Percentiles rank a stretch among this genome's conserved stretches.
Evolutionary conservation across 2,797 vertebrate genomes (phyloP).

Genomic region (Synanceia verrucosa): DNA sequence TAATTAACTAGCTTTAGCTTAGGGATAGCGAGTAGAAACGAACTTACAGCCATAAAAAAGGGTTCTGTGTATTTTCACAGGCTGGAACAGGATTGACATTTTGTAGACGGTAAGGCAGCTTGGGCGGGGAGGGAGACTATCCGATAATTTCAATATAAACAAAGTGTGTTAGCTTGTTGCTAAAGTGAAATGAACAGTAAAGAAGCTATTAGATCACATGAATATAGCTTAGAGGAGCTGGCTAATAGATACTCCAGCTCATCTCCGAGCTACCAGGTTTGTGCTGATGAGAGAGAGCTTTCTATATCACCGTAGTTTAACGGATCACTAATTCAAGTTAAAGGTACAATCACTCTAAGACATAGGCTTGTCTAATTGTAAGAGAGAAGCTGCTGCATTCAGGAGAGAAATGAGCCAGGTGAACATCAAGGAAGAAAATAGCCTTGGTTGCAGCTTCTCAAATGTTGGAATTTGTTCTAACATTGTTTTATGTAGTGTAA

Average conservation of each 20-base stretch:
- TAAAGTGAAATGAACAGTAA: not conserved
- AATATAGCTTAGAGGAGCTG: not conserved
- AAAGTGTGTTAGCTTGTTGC: conserved; percentile 8
- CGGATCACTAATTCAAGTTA: not conserved
- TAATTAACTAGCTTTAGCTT: conserved; percentile 14
- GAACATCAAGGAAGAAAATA: no score
- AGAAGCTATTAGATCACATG: no score
- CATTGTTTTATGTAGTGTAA: not conserved
- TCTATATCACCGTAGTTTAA: not conserved
- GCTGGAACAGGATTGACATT: conserved; percentile 3
- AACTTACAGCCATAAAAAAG: not conserved
- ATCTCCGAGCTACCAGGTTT: not conserved
- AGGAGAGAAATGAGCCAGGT: not conserved
- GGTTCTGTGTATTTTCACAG: not conserved
- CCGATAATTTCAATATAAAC: not conserved
- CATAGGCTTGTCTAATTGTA: not conserved
- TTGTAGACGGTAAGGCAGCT: conserved; percentile 43
- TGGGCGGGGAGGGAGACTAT: accelerated
- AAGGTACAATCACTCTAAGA: not conserved
- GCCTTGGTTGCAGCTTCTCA: not conserved
- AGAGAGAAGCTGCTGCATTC: not conserved
- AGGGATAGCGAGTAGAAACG: conserved; percentile 26
- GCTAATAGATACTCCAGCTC: not conserved
- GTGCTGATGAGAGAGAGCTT: not conserved
- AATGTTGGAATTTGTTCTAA: not conserved